These are phyloP conservation scores for Dermatemys mawii DNA, from an alignment of 2,113 vertebrate genomes.

Conservation along the genomic window DNA sequence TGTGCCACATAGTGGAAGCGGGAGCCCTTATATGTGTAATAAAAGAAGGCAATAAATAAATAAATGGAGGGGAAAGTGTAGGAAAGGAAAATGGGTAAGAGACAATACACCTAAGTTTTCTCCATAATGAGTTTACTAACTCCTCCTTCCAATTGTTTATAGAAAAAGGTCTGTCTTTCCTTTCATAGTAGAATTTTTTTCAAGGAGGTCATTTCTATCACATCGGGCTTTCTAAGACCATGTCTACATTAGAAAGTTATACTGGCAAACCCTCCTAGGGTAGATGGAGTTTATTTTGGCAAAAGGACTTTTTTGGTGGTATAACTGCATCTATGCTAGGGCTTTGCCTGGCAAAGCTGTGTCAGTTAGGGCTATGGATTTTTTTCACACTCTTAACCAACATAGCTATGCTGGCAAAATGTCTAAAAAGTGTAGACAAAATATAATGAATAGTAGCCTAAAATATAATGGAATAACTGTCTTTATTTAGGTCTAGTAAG, in stretches of 20 bases:
- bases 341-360: no score
- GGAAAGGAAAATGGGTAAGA: neutral
- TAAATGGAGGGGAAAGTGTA: neutral
- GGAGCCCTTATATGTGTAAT: neutral
- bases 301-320: no score
- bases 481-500: neutral
- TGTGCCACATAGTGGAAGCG: accelerated
- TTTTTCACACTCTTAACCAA: no score
- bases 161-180: neutral
- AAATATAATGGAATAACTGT: neutral
- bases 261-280: no score
- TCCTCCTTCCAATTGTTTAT: neutral
- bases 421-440: no score
- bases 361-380: no score
- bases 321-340: no score
- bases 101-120: neutral
- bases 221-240: neutral
- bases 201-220: neutral
- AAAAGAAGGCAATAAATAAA: neutral
- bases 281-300: no score
- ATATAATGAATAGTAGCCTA: no score
- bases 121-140: neutral
- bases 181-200: neutral
- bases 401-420: no score
- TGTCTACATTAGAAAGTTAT: no score